Conservation (phyloP, 2,113 vertebrate species). For the Chloroceryle aenea region DNA sequence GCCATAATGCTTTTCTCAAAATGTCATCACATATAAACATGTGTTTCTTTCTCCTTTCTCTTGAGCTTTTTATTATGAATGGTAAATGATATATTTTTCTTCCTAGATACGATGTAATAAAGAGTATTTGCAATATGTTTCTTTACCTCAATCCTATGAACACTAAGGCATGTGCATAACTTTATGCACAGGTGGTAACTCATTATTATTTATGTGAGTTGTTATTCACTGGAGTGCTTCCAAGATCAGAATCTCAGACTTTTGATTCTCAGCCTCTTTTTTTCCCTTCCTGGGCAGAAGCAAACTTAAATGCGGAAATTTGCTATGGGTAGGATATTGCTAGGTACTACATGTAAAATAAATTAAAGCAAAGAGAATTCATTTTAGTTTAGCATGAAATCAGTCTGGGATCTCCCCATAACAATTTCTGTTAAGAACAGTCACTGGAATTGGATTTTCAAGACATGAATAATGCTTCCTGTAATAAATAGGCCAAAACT, state of each 20-base stretch:
- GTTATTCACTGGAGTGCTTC: constrained; percentile 14
- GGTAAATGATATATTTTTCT: background rate
- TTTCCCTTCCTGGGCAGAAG: background rate
- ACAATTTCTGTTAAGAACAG: background rate
- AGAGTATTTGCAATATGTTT: background rate
- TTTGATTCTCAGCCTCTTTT: constrained; percentile 10
- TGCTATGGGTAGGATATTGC: background rate
- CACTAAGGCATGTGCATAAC: background rate
- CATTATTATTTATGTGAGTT: constrained; percentile 29
- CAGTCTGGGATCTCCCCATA: background rate
- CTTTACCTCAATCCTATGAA: background rate
- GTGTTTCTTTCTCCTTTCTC: background rate
- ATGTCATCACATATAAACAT: background rate
- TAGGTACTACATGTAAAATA: background rate
- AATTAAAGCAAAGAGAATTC: background rate
- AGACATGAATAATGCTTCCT: background rate
- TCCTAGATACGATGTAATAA: background rate
- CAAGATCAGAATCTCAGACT: constrained; percentile 26
- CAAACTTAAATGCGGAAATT: background rate
- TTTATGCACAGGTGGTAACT: constrained; percentile 25
- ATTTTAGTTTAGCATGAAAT: background rate
- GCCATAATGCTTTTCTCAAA: background rate
- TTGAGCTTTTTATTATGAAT: background rate
- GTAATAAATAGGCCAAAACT: background rate
- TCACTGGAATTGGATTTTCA: background rate